Conservation (phyloP, 1,140 invertebrate species). For the Plectrocnemia conspersa region DNA sequence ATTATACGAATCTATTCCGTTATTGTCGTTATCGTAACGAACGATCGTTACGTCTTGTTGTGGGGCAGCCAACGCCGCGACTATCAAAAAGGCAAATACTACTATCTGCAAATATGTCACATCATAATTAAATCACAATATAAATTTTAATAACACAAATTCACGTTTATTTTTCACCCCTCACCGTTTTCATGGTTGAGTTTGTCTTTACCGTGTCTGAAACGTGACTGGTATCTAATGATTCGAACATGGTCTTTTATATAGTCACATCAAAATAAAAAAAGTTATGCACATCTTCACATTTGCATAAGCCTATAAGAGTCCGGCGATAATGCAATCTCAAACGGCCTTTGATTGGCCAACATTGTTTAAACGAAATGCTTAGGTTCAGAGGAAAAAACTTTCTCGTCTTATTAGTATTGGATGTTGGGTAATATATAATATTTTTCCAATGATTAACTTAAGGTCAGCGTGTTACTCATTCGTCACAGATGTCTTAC, state of each 20-base stretch:
- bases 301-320: slow-evolving; percentile 26
- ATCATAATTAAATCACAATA: slow-evolving; percentile 9
- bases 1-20: slow-evolving; percentile 42
- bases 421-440: slow-evolving; percentile 18
- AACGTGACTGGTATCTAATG: slow-evolving; percentile 14
- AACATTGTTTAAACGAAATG: slow-evolving; percentile 21
- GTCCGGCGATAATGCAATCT: slow-evolving; percentile 26
- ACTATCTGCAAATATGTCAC: slow-evolving; percentile 17
- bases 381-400: slow-evolving; percentile 22
- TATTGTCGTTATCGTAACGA: slow-evolving; percentile 45
- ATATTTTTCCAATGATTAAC: too few relatives aligned
- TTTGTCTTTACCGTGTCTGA: slow-evolving; percentile 1
- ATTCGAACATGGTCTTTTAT: slow-evolving; percentile 8
- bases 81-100: slow-evolving; percentile 13
- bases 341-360: slow-evolving; percentile 28
- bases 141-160: not conserved
- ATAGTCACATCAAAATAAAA: slow-evolving; percentile 17
- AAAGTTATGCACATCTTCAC: slow-evolving; percentile 23
- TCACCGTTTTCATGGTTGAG: slow-evolving; percentile 22
- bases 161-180: not conserved
- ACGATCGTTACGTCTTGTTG: slow-evolving; percentile 45
- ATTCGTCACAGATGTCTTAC: too few relatives aligned
- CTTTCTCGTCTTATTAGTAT: slow-evolving; percentile 22
- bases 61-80: slow-evolving; percentile 7
- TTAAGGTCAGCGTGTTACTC: not conserved